phyloP scores from a whole-genome alignment of 2,888 invertebrate species.

The Anodontia alba region DNA sequence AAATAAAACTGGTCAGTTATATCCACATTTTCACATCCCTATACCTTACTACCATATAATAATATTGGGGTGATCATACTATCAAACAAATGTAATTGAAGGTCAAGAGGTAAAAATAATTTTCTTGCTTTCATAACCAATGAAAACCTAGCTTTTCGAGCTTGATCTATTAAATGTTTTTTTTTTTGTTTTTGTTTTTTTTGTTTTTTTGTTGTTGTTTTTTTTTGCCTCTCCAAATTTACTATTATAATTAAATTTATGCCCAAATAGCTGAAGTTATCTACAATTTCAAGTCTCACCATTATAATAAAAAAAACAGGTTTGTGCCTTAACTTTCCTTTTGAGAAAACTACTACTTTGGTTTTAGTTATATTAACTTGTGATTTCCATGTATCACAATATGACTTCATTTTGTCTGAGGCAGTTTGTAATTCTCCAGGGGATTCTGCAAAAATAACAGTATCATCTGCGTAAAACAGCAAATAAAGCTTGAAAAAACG shows the following conservation, averaged over 20 bases:
- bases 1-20: too few relatives aligned
- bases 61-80: too few relatives aligned
- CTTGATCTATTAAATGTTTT: constrained; percentile 9
- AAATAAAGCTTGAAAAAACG: background rate
- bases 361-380: too few relatives aligned
- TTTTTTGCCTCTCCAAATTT: constrained; percentile 8
- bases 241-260: background rate
- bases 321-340: background rate
- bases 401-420: background rate
- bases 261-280: too few relatives aligned
- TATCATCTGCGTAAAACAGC: background rate
- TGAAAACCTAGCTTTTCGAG: constrained; percentile 11
- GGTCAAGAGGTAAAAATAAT: too few relatives aligned
- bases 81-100: too few relatives aligned
- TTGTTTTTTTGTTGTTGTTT: too few relatives aligned
- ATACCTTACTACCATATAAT: background rate
- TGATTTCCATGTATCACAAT: background rate
- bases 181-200: too few relatives aligned
- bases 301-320: constrained; percentile 10
- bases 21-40: constrained; percentile 11
- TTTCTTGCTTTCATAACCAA: constrained; percentile 1
- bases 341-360: background rate
- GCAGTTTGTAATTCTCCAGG: background rate
- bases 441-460: too few relatives aligned
- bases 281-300: background rate